A percentile compares a stretch with the other conserved stretches of the same genome.
phyloP scores from a whole-genome alignment of 2,113 vertebrate species.

The Lepisosteus oculatus region DNA sequence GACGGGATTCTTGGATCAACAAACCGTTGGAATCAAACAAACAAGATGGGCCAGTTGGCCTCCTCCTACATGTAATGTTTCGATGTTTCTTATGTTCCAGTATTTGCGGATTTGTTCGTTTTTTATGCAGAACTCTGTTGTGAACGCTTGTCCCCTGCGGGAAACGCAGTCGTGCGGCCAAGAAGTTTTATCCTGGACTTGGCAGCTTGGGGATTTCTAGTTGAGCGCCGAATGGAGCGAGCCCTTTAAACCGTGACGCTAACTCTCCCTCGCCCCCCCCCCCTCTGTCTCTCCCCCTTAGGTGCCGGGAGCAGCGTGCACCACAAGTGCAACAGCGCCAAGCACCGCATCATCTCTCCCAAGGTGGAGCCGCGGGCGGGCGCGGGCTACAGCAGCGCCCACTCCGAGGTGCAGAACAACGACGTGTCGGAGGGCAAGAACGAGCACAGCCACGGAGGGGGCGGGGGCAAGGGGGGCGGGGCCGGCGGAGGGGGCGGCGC shows the following conservation, averaged over 20 bases:
- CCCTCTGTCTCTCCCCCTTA: conserved; percentile 44
- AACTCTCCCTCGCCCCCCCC: conserved; percentile 3
- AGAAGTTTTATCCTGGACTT: too few species aligned
- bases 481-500: conserved; percentile 65
- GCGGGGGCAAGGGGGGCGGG: conserved; percentile 73
- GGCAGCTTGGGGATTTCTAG: neutral
- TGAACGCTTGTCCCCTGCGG: neutral
- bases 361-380: conserved; percentile 90
- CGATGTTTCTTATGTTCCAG: neutral
- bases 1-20: too few species aligned
- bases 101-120: neutral
- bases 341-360: conserved; percentile 98
- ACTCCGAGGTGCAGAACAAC: conserved; percentile 95
- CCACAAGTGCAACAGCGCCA: conserved; percentile 99
- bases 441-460: conserved; percentile 80
- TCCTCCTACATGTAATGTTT: too few species aligned
- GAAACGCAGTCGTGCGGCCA: neutral
- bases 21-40: too few species aligned
- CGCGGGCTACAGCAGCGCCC: conserved; percentile 77
- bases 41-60: too few species aligned
- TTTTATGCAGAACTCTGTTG: neutral
- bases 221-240: neutral
- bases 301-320: conserved; percentile 97
- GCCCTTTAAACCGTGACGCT: neutral
- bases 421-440: conserved; percentile 97